phyloP scores from a whole-genome alignment of 1,140 invertebrate genomes.

The Microplitis mediator region DNA sequence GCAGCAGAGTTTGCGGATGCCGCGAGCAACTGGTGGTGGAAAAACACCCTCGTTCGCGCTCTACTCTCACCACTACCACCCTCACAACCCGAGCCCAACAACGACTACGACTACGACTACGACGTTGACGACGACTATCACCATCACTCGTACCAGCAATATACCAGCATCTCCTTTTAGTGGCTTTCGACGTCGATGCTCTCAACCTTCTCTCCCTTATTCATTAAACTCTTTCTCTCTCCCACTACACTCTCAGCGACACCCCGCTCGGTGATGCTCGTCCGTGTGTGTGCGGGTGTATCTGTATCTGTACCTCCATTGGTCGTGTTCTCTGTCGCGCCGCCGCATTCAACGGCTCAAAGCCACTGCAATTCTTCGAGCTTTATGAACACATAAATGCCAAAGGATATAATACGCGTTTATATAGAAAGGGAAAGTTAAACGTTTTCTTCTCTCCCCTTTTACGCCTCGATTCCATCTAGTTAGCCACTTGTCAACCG shows the following conservation, averaged over 20 bases:
- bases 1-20: constrained; percentile 50
- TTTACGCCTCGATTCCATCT: constrained; percentile 4
- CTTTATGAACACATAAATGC: constrained; percentile 55
- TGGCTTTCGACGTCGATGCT: too few species aligned
- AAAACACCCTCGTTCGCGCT: constrained; percentile 60
- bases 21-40: constrained; percentile 64
- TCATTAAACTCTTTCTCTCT: neutral
- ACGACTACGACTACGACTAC: too few species aligned
- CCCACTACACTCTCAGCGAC: neutral
- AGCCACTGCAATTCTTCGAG: constrained; percentile 41
- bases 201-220: neutral
- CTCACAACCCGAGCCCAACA: constrained; percentile 22
- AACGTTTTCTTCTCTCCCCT: constrained; percentile 34
- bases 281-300: too few species aligned
- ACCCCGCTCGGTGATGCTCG: constrained; percentile 13
- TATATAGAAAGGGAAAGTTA: constrained; percentile 35
- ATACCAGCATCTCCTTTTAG: too few species aligned
- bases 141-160: too few species aligned
- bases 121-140: too few species aligned
- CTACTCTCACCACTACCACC: constrained; percentile 25
- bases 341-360: constrained; percentile 37
- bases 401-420: constrained; percentile 33
- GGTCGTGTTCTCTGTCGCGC: constrained; percentile 18
- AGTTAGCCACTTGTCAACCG: constrained; percentile 5
- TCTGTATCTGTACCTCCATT: constrained; percentile 24